A percentile compares a stretch with the other conserved stretches of the same genome.
These are phyloP conservation scores for Maniola jurtina DNA, from an alignment of 1,140 invertebrate genomes.

Conservation along the genomic window DNA sequence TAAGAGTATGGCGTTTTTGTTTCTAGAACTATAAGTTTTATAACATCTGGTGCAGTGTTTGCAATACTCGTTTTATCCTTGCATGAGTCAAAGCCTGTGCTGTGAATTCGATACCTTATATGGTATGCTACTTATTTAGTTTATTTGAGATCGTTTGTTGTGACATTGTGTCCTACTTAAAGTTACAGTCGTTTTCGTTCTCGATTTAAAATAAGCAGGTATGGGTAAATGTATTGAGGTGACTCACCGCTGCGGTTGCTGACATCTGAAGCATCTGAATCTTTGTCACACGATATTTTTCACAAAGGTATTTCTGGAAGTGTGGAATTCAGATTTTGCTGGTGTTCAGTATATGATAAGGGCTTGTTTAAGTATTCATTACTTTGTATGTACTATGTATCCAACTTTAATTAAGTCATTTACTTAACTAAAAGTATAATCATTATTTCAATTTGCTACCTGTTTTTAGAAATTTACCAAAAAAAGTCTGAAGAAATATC, in stretches of 20 bases:
- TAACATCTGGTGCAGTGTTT: neutral
- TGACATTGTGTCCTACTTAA: conserved; percentile 24
- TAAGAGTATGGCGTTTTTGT: too few relatives aligned
- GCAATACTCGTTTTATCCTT: too few relatives aligned
- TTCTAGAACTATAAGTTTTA: neutral
- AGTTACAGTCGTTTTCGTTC: conserved; percentile 9
- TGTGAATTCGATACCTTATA: conserved; percentile 49
- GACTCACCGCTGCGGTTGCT: neutral
- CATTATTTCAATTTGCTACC: neutral
- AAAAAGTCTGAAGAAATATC: too few relatives aligned
- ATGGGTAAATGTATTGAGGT: neutral
- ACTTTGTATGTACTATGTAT: too few relatives aligned
- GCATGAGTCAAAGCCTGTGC: neutral
- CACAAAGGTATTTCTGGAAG: neutral
- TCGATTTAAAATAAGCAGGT: neutral
- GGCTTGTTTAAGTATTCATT: neutral
- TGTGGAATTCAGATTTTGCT: neutral
- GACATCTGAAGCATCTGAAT: neutral
- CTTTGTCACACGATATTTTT: neutral
- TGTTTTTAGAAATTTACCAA: too few relatives aligned
- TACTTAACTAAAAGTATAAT: too few relatives aligned
- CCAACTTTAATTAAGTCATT: too few relatives aligned
- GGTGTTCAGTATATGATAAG: neutral
- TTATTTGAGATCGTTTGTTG: conserved; percentile 14
- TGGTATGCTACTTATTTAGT: conserved; percentile 32